phyloP scores from a whole-genome alignment of 2,888 invertebrate genomes.

The Tetheella fluctuosa region DNA sequence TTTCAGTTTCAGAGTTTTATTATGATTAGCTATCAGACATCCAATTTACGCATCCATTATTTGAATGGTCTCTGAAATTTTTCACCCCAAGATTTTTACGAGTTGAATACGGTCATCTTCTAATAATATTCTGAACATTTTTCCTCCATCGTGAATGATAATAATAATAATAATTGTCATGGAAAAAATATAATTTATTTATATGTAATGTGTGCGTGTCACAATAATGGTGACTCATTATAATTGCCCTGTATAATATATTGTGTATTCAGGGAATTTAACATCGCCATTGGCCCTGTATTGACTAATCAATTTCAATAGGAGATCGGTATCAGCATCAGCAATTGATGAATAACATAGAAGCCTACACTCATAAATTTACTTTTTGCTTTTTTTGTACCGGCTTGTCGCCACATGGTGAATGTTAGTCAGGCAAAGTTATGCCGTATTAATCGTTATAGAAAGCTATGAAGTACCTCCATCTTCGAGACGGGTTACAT shows the following conservation, averaged over 20 bases:
- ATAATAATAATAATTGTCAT: not conserved
- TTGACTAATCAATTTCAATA: constrained; percentile 36
- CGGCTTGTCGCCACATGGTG: constrained; percentile 34
- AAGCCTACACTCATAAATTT: constrained; percentile 36
- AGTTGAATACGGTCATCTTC: not conserved
- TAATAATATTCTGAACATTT: not conserved
- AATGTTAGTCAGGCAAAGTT: constrained; percentile 41
- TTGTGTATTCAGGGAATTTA: not conserved
- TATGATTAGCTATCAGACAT: too few relatives aligned
- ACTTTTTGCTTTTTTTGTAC: constrained; percentile 37
- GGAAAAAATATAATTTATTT: not conserved
- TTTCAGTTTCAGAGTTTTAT: not conserved
- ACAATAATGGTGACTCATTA: not conserved
- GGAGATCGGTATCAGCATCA: constrained; percentile 37
- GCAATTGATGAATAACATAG: constrained; percentile 28
- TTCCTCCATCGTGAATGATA: not conserved
- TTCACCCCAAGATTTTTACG: too few relatives aligned
- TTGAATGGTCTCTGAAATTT: too few relatives aligned
- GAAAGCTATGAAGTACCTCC: constrained; percentile 38
- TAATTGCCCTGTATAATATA: not conserved
- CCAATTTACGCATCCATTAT: too few relatives aligned
- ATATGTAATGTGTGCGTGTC: not conserved
- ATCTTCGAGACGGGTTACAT: constrained; percentile 38
- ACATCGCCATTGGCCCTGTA: not conserved
- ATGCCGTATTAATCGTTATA: constrained; percentile 44